Base-by-base conservation (phyloP, 2,888 invertebrate species). In the Terebella lapidaria region DNA sequence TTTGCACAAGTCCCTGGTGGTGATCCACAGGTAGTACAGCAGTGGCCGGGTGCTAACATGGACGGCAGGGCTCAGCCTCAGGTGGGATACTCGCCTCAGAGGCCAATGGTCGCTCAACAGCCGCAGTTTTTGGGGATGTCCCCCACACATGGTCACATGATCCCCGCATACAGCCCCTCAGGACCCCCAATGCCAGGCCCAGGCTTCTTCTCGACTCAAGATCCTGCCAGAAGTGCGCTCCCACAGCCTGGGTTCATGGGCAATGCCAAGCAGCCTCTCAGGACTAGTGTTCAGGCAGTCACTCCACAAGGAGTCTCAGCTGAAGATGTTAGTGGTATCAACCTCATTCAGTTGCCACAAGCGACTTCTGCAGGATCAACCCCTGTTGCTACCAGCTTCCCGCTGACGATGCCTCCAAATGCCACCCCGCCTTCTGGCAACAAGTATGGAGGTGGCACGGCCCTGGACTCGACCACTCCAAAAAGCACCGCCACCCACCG, bases 331-430 rank as follows among this genome's bases (percentile, higher is more conserved):
- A 35, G 42, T 35, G 42, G 42, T 35, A n/a, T n/a, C 42, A 35
- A n/a, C n/a, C 42, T 35, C 42, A 15, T 35, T n/a, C 10, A 15
- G 42, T 15, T 35, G 42, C 42, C 42, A 35, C 10, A 35, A n/a
- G 42, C 10, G n/a, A n/a, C n/a, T n/a, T n/a, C n/a, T n/a, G n/a
- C n/a, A n/a, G n/a, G n/a, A n/a, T n/a, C n/a, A n/a, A n/a, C n/a
- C n/a, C 42, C 10, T 15, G n/a, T 35, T 24, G 26, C 47, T 18
- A 49, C 49, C 49, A 49, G 49, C 49, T 49, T 49, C 49, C 49
- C 49, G 24, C 49, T 49, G 49, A 5, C 49, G n/a, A 49, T 49
- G 49, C 49, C 49, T 5, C n/a, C n/a, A 5, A 49, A 15, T 5
- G 49, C 49, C 42, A 35, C 10, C 10, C 42, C 42, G 10, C 42